phyloP scores from a whole-genome alignment of 2,113 vertebrate genomes.

The Alectura lathami region DNA sequence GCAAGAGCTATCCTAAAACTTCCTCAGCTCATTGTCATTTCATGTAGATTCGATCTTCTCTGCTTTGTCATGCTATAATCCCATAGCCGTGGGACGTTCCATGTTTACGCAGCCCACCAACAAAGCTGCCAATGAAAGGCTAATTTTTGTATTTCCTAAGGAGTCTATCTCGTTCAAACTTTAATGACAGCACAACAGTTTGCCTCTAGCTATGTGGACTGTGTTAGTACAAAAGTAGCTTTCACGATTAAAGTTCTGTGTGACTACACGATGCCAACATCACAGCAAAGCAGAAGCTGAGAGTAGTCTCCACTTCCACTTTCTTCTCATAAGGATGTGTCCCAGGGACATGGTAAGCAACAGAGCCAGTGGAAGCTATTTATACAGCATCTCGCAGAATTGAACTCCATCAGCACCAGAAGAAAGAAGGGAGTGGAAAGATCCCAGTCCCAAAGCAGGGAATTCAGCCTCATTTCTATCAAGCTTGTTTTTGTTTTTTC shows the following conservation, averaged over 20 bases:
- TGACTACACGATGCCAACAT: neutral
- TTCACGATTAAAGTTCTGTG: neutral
- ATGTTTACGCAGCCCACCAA: neutral
- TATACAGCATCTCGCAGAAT: neutral
- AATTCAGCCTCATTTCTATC: neutral
- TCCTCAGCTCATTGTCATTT: neutral
- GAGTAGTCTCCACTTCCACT: rapidly evolving
- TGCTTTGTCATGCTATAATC: neutral
- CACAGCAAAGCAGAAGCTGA: neutral
- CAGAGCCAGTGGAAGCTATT: neutral
- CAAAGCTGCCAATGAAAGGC: neutral
- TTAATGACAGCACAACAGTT: neutral
- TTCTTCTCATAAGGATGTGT: neutral
- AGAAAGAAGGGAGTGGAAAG: neutral
- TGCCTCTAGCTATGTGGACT: neutral
- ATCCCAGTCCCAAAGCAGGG: neutral
- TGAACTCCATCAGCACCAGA: neutral
- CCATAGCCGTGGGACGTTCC: neutral
- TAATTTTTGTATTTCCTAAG: neutral
- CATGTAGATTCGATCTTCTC: neutral
- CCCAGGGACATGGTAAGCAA: rapidly evolving
- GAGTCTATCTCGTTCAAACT: neutral
- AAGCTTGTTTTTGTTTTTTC: neutral
- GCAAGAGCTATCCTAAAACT: neutral
- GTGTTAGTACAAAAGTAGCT: neutral